These are phyloP conservation scores for Epiblema foenella DNA, from an alignment of 2,888 invertebrate species.

Conservation along the genomic window DNA sequence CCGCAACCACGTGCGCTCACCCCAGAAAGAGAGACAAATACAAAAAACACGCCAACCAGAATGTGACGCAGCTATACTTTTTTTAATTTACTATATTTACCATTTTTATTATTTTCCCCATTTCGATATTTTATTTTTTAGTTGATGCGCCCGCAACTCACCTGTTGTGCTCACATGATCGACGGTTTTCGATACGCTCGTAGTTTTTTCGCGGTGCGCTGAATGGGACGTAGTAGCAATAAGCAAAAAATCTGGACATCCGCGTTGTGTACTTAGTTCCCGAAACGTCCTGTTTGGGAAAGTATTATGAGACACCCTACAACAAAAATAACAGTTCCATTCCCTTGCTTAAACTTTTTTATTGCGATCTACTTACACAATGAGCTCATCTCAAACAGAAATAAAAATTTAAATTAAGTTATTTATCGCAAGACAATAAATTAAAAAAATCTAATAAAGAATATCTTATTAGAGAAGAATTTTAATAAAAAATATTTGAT, in stretches of 20 bases:
- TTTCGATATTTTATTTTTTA: constrained; percentile 85
- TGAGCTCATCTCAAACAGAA: neutral
- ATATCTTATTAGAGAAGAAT: constrained; percentile 47
- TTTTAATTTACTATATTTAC: constrained; percentile 84
- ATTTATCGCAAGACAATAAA: neutral
- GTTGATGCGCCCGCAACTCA: constrained; percentile 76
- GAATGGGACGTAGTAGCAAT: constrained; percentile 43
- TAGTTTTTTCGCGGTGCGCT: constrained; percentile 33
- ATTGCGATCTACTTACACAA: neutral
- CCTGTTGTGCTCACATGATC: constrained; percentile 81
- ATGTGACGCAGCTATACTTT: constrained; percentile 70
- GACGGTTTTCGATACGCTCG: constrained; percentile 71
- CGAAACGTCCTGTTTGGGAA: constrained; percentile 8
- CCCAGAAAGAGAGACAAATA: constrained; percentile 66
- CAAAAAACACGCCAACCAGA: constrained; percentile 50
- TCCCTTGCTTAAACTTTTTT: neutral
- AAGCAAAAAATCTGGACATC: constrained; percentile 19
- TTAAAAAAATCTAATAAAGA: constrained; percentile 11
- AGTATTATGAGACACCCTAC: neutral
- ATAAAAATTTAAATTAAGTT: neutral
- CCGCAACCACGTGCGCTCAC: constrained; percentile 80
- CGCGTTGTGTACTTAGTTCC: constrained; percentile 12
- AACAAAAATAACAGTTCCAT: neutral
- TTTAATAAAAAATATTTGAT: constrained; percentile 45
- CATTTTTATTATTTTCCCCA: constrained; percentile 85